Base-by-base conservation (phyloP, 1,140 invertebrate species). In the Ericerus pela region DNA sequence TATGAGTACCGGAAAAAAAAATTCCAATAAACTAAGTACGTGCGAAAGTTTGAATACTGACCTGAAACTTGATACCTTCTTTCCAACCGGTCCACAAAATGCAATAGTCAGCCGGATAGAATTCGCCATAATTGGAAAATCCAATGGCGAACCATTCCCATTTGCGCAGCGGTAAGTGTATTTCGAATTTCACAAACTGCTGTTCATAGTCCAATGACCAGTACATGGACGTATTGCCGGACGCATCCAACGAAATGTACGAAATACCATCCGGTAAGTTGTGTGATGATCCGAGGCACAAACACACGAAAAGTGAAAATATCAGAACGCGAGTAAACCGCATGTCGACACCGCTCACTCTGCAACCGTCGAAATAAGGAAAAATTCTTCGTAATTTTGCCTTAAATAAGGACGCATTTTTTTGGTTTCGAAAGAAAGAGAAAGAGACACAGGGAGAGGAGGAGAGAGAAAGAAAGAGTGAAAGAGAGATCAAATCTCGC, bases 81-180 rank as follows among this genome's bases (percentile, higher is more conserved):
- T 76, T 77, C 72, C 77, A 79, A 64, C 85, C 79, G 2, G 74
- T 73, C 82, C 84, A 89, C 29, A 91, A 74, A 11, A 96, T 68
- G 62, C 89, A 93, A 58, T 89, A 80, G 73, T 96, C 93, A 1
- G 88, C 85, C 36, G 80, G 77, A 27, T 74, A 75, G 0, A 77
- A 55, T 33, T 83, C 75, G 3, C 93, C 94, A 60, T 88, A 81
- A 65, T 93, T 80, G 0, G 93, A 96, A 72, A 96, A 96, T 29
- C 94, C 94, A 51, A 95, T 64, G 2, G 86, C 85, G 60, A 94
- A 80, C 87, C 87, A 92, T 20, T 69, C 68, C 56, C 62, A 58
- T 10, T 53, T 53, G 8, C 53, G 55, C 22, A 56, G 20, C 1
- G 54, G 14, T 16, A 56, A 29, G 22, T 59, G 57, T 12, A 28